Conservation (phyloP, 2,888 invertebrate genomes). For the Odontomyia ornata region DNA sequence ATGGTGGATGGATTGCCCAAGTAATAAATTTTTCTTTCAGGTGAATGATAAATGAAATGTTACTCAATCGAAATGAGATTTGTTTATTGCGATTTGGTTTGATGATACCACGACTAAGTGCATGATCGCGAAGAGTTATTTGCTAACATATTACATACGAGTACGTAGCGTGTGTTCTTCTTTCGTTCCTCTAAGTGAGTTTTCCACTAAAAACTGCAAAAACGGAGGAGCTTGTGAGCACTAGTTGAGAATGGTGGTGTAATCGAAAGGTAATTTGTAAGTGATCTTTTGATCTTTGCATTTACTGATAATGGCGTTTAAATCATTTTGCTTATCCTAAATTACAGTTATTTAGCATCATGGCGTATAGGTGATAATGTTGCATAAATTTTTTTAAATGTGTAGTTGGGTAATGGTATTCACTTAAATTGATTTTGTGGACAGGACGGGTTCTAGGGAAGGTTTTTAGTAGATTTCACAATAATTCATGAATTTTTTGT, state of each 20-base stretch:
- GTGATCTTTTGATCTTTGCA: conserved; percentile 1
- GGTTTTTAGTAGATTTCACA: too few species aligned
- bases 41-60: conserved; percentile 17
- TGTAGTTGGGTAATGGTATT: not conserved
- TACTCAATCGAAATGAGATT: conserved; percentile 10
- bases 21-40: not conserved
- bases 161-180: not conserved
- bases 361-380: not conserved
- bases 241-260: not conserved
- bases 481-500: too few species aligned
- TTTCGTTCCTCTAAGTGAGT: not conserved
- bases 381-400: not conserved
- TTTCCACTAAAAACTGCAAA: not conserved
- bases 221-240: not conserved
- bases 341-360: not conserved
- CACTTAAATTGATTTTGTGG: too few species aligned
- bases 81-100: conserved; percentile 15
- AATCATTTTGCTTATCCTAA: not conserved
- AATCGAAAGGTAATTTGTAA: not conserved
- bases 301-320: not conserved
- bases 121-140: not conserved
- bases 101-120: too few species aligned
- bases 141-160: too few species aligned
- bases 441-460: too few species aligned
- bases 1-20: not conserved